Percentiles rank a stretch among this genome's conserved stretches.
phyloP scores from a whole-genome alignment of 2,797 vertebrate genomes.

The Poeciliopsis paucimaculata region DNA sequence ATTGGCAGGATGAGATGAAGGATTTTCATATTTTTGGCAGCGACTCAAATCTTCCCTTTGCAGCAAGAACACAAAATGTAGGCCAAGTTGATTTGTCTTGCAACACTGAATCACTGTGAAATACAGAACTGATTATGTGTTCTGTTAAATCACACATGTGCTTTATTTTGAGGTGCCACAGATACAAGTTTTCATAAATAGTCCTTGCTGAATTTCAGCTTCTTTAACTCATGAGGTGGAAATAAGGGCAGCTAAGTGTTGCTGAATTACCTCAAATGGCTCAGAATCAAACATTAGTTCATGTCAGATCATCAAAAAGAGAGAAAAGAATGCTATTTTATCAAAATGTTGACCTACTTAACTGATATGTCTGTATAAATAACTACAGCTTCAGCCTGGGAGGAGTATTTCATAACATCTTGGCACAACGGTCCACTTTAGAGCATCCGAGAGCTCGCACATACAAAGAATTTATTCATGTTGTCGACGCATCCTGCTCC shows the following conservation, averaged over 20 bases:
- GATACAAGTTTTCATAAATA: background rate
- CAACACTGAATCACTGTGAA: constrained; percentile 18
- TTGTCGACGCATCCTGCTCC: constrained; percentile 31
- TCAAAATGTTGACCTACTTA: constrained; percentile 64
- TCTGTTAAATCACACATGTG: background rate
- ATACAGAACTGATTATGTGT: constrained; percentile 9
- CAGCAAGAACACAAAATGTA: constrained; percentile 46
- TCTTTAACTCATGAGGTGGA: constrained; percentile 21
- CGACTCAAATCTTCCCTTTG: constrained; percentile 38
- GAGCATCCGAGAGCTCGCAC: constrained; percentile 18
- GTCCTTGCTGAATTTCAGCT: background rate
- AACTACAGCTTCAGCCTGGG: constrained; percentile 32
- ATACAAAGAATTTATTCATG: constrained; percentile 24
- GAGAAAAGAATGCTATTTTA: constrained; percentile 35
- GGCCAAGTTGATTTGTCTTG: constrained; percentile 47
- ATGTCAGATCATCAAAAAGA: constrained; percentile 49
- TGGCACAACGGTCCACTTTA: constrained; percentile 13
- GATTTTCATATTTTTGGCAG: constrained; percentile 47
- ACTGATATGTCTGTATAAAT: constrained; percentile 54
- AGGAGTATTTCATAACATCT: constrained; percentile 44
- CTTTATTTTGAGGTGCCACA: background rate
- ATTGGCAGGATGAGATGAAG: constrained; percentile 40
- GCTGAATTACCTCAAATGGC: constrained; percentile 20
- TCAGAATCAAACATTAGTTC: constrained; percentile 38
- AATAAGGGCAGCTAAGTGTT: constrained; percentile 30